Percentiles rank a stretch among this genome's conserved stretches.
These are phyloP conservation scores for Atherix ibis DNA, from an alignment of 2,888 invertebrate genomes.

Conservation along the genomic window DNA sequence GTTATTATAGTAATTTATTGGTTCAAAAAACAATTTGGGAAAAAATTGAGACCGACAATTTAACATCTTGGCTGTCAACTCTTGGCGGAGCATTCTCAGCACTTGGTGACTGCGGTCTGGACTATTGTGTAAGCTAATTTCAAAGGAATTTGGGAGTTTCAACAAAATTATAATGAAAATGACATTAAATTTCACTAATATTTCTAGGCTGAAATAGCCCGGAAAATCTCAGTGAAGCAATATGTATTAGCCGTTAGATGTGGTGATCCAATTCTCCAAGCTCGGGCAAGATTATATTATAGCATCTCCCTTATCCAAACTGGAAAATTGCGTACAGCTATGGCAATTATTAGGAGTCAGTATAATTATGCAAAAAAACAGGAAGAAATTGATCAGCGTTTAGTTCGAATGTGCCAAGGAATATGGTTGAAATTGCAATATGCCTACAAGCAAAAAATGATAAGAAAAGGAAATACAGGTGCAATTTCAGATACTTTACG, in stretches of 20 bases:
- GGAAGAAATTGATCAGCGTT: conserved; percentile 38
- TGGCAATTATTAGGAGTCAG: conserved; percentile 42
- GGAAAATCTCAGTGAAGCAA: conserved; percentile 72
- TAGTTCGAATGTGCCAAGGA: conserved; percentile 70
- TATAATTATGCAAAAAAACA: conserved; percentile 33
- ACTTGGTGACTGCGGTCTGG: conserved; percentile 69
- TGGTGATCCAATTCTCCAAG: conserved; percentile 65
- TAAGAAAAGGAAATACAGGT: too few species aligned
- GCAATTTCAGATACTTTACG: too few species aligned
- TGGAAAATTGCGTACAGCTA: conserved; percentile 47
- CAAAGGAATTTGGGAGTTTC: neutral
- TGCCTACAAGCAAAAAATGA: too few species aligned
- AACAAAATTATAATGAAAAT: neutral
- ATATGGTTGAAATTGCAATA: conserved; percentile 66
- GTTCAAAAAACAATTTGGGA: conserved; percentile 39
- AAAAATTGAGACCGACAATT: conserved; percentile 60
- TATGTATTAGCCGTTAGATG: conserved; percentile 62
- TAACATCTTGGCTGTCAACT: conserved; percentile 90
- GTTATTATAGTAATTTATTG: conserved; percentile 38
- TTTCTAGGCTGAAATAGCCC: conserved; percentile 70
- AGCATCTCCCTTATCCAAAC: conserved; percentile 79
- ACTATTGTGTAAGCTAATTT: conserved; percentile 41
- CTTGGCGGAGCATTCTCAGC: conserved; percentile 94
- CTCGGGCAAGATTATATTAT: conserved; percentile 72
- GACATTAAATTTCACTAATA: conserved; percentile 2